Evolutionary conservation across 2,113 vertebrate genomes (phyloP).

Genomic region (Chaetorhynchus papuensis): DNA sequence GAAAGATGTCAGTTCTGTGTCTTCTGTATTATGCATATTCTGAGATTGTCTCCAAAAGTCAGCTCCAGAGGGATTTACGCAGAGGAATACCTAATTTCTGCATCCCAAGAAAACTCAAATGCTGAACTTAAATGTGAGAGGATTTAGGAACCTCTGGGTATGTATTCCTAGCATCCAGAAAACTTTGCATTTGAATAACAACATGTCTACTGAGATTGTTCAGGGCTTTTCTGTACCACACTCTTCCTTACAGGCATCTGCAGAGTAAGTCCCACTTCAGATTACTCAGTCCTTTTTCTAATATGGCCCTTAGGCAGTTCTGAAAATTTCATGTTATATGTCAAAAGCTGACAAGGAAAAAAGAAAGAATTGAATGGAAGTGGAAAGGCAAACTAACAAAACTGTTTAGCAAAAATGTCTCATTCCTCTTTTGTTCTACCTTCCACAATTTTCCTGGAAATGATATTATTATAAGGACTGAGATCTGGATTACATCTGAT

Average conservation of each 20-base stretch:
- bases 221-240: not conserved
- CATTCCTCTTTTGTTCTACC: not conserved
- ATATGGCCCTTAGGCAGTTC: not conserved
- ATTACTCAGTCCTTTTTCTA: not conserved
- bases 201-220: not conserved
- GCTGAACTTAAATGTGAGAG: not conserved
- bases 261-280: not conserved
- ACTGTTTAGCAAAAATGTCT: not conserved
- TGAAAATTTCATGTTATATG: constrained; percentile 5
- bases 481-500: not conserved
- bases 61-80: not conserved
- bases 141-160: not conserved
- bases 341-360: not conserved
- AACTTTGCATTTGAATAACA: not conserved
- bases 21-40: not conserved
- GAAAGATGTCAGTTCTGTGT: not conserved
- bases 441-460: not conserved
- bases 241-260: not conserved
- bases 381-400: not conserved
- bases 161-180: not conserved
- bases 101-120: not conserved
- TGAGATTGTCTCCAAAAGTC: not conserved
- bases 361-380: not conserved
- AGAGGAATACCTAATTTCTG: not conserved
- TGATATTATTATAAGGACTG: not conserved